Evolutionary conservation across 1,140 invertebrate genomes (phyloP).

Genomic region (Heliconius congener): DNA sequence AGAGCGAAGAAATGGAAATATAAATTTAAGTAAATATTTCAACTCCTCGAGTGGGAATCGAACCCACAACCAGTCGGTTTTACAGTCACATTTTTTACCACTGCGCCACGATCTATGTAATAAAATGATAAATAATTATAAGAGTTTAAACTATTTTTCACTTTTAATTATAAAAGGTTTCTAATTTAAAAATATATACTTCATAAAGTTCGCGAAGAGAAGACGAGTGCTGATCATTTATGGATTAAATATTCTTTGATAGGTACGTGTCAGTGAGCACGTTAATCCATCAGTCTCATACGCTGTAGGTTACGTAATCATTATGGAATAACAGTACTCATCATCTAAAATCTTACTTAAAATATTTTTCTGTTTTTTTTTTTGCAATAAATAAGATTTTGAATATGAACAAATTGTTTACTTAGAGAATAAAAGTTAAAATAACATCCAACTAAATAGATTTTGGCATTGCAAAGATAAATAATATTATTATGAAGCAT

Average conservation of each 20-base stretch:
- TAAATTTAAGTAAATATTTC: no score
- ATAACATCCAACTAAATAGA: not conserved
- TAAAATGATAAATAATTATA: no score
- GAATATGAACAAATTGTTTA: no score
- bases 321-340: slow-evolving; percentile 5
- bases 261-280: slow-evolving; percentile 18
- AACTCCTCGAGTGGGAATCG: no score
- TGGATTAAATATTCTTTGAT: slow-evolving; percentile 9
- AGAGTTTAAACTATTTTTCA: no score
- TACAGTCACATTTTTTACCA: no score
- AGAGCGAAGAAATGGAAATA: no score
- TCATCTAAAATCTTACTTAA: not conserved
- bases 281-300: slow-evolving; percentile 19
- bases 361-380: not conserved
- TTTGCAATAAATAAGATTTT: no score
- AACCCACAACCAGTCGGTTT: no score
- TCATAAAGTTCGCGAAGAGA: not conserved
- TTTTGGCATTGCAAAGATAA: not conserved
- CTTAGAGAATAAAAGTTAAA: not conserved
- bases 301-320: not conserved
- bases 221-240: not conserved
- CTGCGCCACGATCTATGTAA: no score
- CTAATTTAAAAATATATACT: not conserved
- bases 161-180: not conserved
- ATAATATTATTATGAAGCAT: not conserved